phyloP scores from a whole-genome alignment of 1,140 invertebrate genomes.

The Hyphantria cunea region DNA sequence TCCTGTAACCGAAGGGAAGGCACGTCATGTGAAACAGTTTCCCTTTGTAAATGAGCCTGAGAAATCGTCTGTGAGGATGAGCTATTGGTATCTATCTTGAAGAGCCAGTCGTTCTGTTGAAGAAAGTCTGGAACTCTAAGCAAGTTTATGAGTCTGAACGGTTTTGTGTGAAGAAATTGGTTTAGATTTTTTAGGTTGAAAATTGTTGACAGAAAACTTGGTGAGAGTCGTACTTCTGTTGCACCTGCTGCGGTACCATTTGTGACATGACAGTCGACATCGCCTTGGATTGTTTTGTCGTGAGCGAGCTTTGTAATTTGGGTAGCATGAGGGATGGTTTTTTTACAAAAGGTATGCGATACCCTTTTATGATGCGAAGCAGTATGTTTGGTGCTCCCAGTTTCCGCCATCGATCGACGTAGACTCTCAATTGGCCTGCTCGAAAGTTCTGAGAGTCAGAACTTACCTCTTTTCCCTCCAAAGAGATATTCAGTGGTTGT shows the following conservation, averaged over 20 bases:
- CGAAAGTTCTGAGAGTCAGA: constrained; percentile 33
- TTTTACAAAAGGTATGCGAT: constrained; percentile 39
- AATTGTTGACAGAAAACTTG: constrained; percentile 18
- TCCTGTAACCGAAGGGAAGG: constrained; percentile 41
- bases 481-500: not conserved
- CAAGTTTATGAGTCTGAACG: too few species aligned
- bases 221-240: not conserved
- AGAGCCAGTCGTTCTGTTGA: too few species aligned
- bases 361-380: constrained; percentile 37
- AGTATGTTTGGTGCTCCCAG: constrained; percentile 32
- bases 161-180: too few species aligned
- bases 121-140: too few species aligned
- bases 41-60: constrained; percentile 24
- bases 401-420: constrained; percentile 20
- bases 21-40: constrained; percentile 50
- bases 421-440: constrained; percentile 29
- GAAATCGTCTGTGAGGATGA: constrained; percentile 42
- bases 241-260: not conserved
- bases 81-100: constrained; percentile 46
- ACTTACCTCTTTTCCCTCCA: constrained; percentile 8
- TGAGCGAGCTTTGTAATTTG: constrained; percentile 6
- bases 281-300: constrained; percentile 6
- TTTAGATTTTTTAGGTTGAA: too few species aligned
- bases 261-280: not conserved
- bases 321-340: constrained; percentile 33